These are phyloP conservation scores for Cynopterus brachyotis DNA, from an alignment of 2,113 vertebrate species.

Conservation along the genomic window DNA sequence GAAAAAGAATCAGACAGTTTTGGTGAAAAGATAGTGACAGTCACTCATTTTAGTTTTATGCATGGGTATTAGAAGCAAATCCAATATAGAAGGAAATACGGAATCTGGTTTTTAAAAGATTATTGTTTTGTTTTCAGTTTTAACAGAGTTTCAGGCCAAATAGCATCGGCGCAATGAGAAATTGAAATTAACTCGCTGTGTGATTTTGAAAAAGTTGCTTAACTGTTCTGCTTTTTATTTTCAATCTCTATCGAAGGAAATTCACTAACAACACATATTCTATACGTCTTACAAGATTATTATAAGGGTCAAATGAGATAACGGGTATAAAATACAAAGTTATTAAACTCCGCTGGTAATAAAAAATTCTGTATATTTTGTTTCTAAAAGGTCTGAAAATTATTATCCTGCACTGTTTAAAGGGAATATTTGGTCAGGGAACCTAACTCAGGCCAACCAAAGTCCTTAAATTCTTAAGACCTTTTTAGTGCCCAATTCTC, in stretches of 20 bases:
- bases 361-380: neutral
- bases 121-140: neutral
- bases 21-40: neutral
- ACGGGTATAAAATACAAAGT: neutral
- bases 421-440: neutral
- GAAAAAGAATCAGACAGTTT: neutral
- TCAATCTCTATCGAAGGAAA: neutral
- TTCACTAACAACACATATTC: neutral
- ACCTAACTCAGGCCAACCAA: neutral
- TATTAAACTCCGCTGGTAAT: neutral
- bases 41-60: neutral
- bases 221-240: neutral
- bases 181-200: neutral
- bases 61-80: neutral
- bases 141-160: neutral
- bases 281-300: neutral
- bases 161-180: neutral
- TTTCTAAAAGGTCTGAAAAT: slow-evolving; percentile 23
- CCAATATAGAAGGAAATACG: neutral
- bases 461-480: neutral
- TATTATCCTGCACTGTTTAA: neutral
- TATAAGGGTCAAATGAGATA: neutral
- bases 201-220: neutral
- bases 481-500: neutral
- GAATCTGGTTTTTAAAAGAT: neutral